These are phyloP conservation scores for Onthophagus taurus DNA, from an alignment of 1,140 invertebrate genomes.

Conservation along the genomic window DNA sequence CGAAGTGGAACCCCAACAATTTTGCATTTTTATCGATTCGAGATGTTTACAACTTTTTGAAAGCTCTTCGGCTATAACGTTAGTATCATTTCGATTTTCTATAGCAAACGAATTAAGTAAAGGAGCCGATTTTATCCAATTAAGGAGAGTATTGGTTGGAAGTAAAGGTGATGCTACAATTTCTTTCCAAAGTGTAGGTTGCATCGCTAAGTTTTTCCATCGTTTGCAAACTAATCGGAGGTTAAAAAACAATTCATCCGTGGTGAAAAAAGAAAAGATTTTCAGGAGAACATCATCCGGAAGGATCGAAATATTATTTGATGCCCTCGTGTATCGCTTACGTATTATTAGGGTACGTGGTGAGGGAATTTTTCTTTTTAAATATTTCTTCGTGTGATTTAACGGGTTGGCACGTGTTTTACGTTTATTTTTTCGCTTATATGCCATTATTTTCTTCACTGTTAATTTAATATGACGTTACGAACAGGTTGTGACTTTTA, in stretches of 20 bases:
- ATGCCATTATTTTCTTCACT: no score
- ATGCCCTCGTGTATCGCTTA: no score
- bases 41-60: constrained; percentile 7
- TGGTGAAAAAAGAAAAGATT: constrained; percentile 10
- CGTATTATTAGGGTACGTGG: no score
- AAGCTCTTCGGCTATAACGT: constrained; percentile 8
- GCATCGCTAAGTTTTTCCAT: constrained; percentile 8
- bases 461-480: no score
- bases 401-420: no score
- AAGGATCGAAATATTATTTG: neutral
- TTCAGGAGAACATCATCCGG: constrained; percentile 10
- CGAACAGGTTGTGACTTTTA: no score
- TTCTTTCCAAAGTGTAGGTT: constrained; percentile 9
- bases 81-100: constrained; percentile 5
- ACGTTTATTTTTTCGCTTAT: no score
- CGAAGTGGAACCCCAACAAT: constrained; percentile 8
- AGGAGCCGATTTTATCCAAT: constrained; percentile 9
- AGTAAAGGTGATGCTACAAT: constrained; percentile 2
- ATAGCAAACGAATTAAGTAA: constrained; percentile 5
- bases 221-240: constrained; percentile 8
- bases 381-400: no score
- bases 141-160: constrained; percentile 3
- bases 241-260: constrained; percentile 6
- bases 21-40: constrained; percentile 12
- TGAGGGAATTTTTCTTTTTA: no score